Evolutionary conservation across 1,140 invertebrate genomes (phyloP).

Genomic region (Calycopis cecrops): DNA sequence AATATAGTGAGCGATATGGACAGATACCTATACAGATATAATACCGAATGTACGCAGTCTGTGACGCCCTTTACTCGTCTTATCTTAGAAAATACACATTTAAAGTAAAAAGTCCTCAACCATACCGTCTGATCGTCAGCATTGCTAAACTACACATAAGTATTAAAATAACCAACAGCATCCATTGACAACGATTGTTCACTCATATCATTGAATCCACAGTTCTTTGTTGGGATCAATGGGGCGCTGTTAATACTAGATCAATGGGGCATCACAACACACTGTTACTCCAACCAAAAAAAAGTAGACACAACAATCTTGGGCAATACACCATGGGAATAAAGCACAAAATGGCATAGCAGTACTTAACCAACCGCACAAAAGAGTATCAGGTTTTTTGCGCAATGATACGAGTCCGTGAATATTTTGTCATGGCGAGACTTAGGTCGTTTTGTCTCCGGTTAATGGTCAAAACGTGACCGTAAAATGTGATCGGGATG

Average conservation of each 20-base stretch:
- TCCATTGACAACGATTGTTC: slow-evolving; percentile 42
- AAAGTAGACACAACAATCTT: background rate
- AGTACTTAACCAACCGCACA: slow-evolving; percentile 17
- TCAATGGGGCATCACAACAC: slow-evolving; percentile 59
- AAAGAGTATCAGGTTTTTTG: slow-evolving; percentile 50
- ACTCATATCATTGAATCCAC: slow-evolving; percentile 33
- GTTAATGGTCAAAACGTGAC: slow-evolving; percentile 71
- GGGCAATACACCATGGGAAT: slow-evolving; percentile 16
- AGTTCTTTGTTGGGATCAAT: slow-evolving; percentile 57
- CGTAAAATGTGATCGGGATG: slow-evolving; percentile 43
- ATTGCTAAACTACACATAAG: too few species aligned
- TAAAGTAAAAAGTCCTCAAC: too few species aligned
- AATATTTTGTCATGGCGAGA: slow-evolving; percentile 62
- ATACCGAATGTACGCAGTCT: too few species aligned
- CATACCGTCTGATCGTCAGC: too few species aligned
- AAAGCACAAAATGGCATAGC: slow-evolving; percentile 30
- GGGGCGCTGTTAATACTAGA: slow-evolving; percentile 58
- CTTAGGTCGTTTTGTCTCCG: slow-evolving; percentile 68
- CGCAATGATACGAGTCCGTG: slow-evolving; percentile 70
- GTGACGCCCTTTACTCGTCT: too few species aligned
- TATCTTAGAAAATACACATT: too few species aligned
- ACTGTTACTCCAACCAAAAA: slow-evolving; percentile 22
- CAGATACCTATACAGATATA: too few species aligned
- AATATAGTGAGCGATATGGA: too few species aligned
- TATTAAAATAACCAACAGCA: slow-evolving; percentile 2